Conservation (phyloP, 2,888 invertebrate species). For the Alloplasta piceator region DNA sequence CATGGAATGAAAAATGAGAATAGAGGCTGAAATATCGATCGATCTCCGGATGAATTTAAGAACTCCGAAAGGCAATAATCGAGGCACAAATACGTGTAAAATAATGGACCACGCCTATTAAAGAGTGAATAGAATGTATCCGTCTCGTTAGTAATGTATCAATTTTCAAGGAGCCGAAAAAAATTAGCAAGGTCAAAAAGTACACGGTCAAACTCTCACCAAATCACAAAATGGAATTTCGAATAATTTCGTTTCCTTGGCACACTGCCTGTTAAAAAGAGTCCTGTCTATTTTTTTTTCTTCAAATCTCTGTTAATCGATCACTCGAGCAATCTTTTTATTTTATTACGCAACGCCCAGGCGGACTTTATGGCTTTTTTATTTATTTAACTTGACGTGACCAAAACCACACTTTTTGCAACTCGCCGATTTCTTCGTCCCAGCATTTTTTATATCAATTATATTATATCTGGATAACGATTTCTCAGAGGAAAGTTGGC, state of each 20-base stretch:
- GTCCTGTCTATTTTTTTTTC: background rate
- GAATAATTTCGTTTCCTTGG: constrained; percentile 2
- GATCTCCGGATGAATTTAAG: background rate
- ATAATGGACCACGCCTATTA: background rate
- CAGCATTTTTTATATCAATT: constrained; percentile 6
- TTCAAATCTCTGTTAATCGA: constrained; percentile 14
- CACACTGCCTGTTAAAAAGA: background rate
- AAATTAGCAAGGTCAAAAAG: background rate
- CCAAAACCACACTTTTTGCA: background rate
- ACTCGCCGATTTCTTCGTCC: background rate
- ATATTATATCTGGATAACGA: constrained; percentile 14
- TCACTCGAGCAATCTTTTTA: constrained; percentile 34
- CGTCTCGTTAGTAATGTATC: background rate
- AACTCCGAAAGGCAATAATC: background rate
- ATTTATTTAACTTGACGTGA: constrained; percentile 22
- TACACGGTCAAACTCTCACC: constrained; percentile 14
- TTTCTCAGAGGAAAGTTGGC: constrained; percentile 18
- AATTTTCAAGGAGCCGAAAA: background rate
- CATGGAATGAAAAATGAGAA: background rate
- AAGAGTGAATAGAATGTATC: constrained; percentile 3
- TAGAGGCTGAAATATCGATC: background rate
- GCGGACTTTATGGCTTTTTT: background rate
- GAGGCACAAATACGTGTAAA: background rate
- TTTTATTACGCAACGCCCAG: constrained; percentile 27
- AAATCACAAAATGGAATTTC: background rate